phyloP scores from a whole-genome alignment of 2,113 vertebrate genomes.

The Bos taurus region DNA sequence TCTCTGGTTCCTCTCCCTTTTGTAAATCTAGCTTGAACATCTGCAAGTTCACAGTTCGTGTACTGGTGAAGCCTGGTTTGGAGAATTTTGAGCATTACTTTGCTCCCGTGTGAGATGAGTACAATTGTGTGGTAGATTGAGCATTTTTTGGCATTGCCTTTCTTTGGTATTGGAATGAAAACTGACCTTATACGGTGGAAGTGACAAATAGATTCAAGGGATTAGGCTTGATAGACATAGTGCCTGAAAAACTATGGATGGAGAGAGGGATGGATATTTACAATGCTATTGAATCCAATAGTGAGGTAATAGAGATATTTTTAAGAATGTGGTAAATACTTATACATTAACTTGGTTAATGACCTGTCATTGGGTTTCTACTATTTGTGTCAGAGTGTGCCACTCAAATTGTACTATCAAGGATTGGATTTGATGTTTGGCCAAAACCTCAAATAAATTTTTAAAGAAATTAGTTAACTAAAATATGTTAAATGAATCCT shows the following conservation, averaged over 20 bases:
- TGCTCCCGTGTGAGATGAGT: background rate
- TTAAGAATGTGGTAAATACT: background rate
- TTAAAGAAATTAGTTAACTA: background rate
- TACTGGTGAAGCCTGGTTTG: background rate
- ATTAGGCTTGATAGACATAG: background rate
- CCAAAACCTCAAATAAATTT: background rate
- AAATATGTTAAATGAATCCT: background rate
- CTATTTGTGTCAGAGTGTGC: background rate
- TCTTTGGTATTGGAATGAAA: background rate
- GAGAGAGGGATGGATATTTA: background rate
- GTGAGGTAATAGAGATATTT: background rate
- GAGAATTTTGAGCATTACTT: background rate
- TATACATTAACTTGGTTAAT: background rate
- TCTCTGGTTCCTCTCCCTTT: background rate
- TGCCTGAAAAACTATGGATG: background rate
- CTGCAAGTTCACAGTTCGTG: background rate
- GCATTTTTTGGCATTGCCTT: background rate
- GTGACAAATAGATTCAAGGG: background rate
- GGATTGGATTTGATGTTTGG: background rate
- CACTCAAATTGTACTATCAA: background rate
- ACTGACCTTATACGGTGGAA: background rate
- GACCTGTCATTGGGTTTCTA: background rate
- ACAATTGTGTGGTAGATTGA: background rate
- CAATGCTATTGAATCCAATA: background rate
- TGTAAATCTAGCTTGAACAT: background rate